phyloP scores from a whole-genome alignment of 2,888 invertebrate species.

The Brachylomia viminalis region DNA sequence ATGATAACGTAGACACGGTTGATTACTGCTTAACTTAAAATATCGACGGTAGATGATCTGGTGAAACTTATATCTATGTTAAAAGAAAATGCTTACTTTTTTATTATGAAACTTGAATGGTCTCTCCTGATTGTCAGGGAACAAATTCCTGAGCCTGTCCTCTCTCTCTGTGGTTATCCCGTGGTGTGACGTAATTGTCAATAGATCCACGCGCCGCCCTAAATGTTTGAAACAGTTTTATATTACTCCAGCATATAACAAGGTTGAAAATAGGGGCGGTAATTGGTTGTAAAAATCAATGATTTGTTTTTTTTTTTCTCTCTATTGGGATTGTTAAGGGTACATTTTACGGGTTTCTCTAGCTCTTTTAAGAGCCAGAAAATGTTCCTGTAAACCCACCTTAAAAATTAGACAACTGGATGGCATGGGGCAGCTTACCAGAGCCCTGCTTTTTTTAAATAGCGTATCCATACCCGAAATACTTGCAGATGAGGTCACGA shows the following conservation, averaged over 20 bases:
- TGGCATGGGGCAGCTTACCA: neutral
- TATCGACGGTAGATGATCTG: neutral
- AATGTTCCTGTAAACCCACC: neutral
- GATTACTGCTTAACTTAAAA: neutral
- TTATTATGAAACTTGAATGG: constrained; percentile 94
- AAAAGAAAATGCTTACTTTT: constrained; percentile 89
- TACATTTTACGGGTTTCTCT: neutral
- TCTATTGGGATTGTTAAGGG: too few relatives aligned
- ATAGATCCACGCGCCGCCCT: constrained; percentile 93
- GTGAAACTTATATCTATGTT: neutral
- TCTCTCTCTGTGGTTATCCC: constrained; percentile 94
- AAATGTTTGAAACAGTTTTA: constrained; percentile 16
- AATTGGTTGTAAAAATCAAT: neutral
- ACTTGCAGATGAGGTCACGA: neutral
- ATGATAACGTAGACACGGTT: neutral
- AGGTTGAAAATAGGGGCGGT: neutral
- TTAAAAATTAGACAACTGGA: neutral
- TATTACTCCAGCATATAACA: neutral
- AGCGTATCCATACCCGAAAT: neutral
- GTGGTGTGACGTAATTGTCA: constrained; percentile 95
- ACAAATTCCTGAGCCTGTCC: constrained; percentile 92
- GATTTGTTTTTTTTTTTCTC: too few relatives aligned
- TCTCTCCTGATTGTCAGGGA: constrained; percentile 93
- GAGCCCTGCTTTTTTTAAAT: neutral
- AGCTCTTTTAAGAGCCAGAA: neutral